Percentiles rank a stretch among this genome's conserved stretches.
Evolutionary conservation across 2,888 invertebrate species (phyloP).

Genomic region (Nematopogon swammerdamellus): DNA sequence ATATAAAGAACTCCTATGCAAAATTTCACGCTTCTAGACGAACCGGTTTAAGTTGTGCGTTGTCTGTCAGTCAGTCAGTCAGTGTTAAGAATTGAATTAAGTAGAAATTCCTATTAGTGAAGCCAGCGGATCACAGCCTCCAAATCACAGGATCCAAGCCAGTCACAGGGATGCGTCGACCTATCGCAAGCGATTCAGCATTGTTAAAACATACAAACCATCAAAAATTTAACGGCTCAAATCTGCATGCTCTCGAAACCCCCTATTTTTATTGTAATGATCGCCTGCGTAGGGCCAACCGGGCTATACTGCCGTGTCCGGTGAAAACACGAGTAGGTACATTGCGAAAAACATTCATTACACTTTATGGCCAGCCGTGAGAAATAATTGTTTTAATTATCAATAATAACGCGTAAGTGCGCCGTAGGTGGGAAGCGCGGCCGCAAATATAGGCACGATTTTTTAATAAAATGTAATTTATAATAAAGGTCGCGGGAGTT

Average conservation of each 20-base stretch:
- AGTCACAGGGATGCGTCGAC: no score
- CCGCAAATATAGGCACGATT: neutral
- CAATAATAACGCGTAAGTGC: constrained; percentile 19
- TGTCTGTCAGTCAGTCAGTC: no score
- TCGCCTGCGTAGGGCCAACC: no score
- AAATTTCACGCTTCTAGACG: no score
- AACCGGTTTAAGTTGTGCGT: no score
- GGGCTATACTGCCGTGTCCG: neutral
- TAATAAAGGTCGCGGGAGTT: neutral
- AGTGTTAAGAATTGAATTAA: no score
- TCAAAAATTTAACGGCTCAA: neutral
- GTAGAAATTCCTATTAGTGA: no score
- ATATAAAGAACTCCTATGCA: no score
- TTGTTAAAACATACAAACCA: neutral
- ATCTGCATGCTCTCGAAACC: neutral
- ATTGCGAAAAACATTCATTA: constrained; percentile 25
- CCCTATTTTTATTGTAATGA: neutral
- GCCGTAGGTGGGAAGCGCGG: neutral
- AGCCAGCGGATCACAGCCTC: no score
- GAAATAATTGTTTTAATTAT: constrained; percentile 33
- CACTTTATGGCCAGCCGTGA: constrained; percentile 18
- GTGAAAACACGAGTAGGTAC: neutral
- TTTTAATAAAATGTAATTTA: neutral
- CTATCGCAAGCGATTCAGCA: neutral
- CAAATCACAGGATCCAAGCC: no score